These are phyloP conservation scores for Ataeniobius toweri DNA, from an alignment of 2,797 vertebrate species.

Conservation along the genomic window DNA sequence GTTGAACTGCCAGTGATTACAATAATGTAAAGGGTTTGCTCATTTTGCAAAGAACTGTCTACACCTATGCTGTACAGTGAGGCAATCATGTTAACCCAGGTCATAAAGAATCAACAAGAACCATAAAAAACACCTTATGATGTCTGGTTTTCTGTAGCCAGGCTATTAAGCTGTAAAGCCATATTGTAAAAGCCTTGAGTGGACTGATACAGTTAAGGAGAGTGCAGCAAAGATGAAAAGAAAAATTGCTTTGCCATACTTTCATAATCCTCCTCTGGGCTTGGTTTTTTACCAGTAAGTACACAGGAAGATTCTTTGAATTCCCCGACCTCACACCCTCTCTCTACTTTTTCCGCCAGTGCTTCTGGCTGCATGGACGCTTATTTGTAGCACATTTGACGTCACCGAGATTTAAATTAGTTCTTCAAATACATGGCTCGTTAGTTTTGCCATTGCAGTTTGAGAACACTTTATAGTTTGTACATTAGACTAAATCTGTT, in stretches of 20 bases:
- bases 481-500: conserved; percentile 60
- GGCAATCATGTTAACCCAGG: conserved; percentile 58
- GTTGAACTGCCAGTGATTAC: background rate
- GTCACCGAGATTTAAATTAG: conserved; percentile 58
- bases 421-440: conserved; percentile 35
- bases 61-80: conserved; percentile 51
- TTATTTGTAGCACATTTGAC: conserved; percentile 61
- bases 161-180: conserved; percentile 76
- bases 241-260: conserved; percentile 43
- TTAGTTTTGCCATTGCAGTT: conserved; percentile 13
- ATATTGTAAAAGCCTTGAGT: conserved; percentile 71
- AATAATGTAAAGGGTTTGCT: conserved; percentile 7
- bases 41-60: conserved; percentile 16
- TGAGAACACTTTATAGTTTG: conserved; percentile 41
- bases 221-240: conserved; percentile 66
- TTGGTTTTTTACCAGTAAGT: conserved; percentile 62
- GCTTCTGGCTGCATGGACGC: conserved; percentile 25
- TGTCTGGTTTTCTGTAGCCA: conserved; percentile 71
- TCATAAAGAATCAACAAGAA: conserved; percentile 60
- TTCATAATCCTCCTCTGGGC: conserved; percentile 65
- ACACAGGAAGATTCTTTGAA: conserved; percentile 71
- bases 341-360: conserved; percentile 59
- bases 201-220: conserved; percentile 58
- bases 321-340: conserved; percentile 63
- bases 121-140: conserved; percentile 72